These are phyloP conservation scores for Conops quadrifasciatus DNA, from an alignment of 2,888 invertebrate genomes.

Conservation along the genomic window DNA sequence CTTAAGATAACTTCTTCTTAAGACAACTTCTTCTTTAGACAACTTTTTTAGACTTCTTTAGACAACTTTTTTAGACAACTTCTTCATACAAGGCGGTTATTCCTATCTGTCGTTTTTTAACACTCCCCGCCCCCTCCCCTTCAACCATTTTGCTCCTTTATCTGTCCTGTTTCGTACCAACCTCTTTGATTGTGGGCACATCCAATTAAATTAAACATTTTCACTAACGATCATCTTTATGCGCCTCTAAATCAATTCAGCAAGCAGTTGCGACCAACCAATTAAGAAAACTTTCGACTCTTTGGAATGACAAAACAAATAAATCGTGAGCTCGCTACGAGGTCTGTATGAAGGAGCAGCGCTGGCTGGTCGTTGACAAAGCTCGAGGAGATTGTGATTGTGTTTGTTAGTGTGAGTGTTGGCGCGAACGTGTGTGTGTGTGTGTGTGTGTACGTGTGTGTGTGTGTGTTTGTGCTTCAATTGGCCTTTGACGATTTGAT, in stretches of 20 bases:
- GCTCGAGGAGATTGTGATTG: conserved; percentile 21
- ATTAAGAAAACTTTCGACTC: conserved; percentile 58
- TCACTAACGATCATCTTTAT: conserved; percentile 44
- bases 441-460: no score
- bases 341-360: not conserved
- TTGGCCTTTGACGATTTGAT: conserved; percentile 58
- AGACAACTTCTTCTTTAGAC: no score
- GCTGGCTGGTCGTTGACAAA: conserved; percentile 15
- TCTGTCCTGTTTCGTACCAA: not conserved
- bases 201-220: conserved; percentile 38
- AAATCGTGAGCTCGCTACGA: conserved; percentile 51
- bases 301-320: conserved; percentile 56
- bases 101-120: no score
- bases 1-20: no score
- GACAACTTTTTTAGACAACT: no score
- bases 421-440: conserved; percentile 8
- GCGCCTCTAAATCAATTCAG: conserved; percentile 42
- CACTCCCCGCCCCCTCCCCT: not conserved
- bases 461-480: not conserved
- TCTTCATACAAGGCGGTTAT: no score
- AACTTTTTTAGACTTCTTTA: no score
- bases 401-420: no score
- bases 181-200: not conserved
- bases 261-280: conserved; percentile 47
- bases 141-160: not conserved